Base-by-base conservation (phyloP, 2,888 invertebrate species). In the Mycalesis mineus region DNA sequence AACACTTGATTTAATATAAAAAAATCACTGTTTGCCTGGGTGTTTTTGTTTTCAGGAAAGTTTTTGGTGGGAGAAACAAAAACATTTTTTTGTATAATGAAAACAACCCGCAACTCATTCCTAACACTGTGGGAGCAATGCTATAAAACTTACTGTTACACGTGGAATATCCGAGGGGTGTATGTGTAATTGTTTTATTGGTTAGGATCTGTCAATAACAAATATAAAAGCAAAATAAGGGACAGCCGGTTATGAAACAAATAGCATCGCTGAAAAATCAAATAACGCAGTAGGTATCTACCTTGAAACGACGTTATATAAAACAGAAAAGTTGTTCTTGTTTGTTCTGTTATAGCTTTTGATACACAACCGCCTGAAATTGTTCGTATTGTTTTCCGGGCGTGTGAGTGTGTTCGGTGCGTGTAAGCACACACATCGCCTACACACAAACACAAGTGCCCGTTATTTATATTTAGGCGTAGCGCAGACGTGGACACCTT, bases 381-480 rank as follows among this genome's bases (percentile, higher is more conserved):
- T 56, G 65, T 66, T 71, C 69, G 82, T 85, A 88, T 88, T 87
- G 88, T 88, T 84, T 78, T 75, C 74, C 73, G 68, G 69, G 78
- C 76, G 77, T 77, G 81, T 78, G 78, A 77, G 79, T 80, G 80
- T 80, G 76, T 78, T 79, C 78, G 77, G 77, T 77, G 76, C 77
- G 72, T 73, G 77, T 78, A 74, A 75, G 77, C 73, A 78, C 77
- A 77, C 72, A 72, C 73, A 75, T 73, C 72, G 71, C 73, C 70
- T 71, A 74, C 74, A 72, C 77, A 75, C 77, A 74, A 75, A 72
- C 71, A 72, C 53, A 54, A 66, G 57, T 68, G 66, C 68, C 65
- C 74, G 69, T 70, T 81, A 80, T 80, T 81, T 83, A 81, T 81
- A 82, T 79, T 78, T 74, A 40, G 17, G 40, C 14, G 6, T 5